phyloP scores from a whole-genome alignment of 2,113 vertebrate species.

The Rhegmatorhina hoffmannsi region DNA sequence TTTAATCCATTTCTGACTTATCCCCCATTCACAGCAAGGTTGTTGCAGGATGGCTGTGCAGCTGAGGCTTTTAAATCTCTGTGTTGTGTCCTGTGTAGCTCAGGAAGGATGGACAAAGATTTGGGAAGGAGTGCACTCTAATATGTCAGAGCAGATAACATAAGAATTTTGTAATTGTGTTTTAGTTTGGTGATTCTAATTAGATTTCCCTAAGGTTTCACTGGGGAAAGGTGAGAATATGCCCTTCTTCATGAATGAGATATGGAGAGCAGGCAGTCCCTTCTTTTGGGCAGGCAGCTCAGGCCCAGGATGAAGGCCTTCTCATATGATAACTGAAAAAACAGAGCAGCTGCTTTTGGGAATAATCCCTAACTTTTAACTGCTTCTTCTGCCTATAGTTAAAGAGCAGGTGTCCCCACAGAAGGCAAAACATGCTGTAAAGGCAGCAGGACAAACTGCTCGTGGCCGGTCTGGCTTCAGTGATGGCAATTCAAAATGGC shows the following conservation, averaged over 20 bases:
- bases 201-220: fast-evolving
- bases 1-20: fast-evolving
- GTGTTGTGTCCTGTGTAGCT: fast-evolving
- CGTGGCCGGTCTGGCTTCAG: slow-evolving; percentile 63
- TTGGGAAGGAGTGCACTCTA: fast-evolving
- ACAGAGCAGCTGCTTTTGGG: background rate
- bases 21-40: fast-evolving
- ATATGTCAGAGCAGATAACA: fast-evolving
- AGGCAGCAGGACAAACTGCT: background rate
- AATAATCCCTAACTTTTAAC: background rate
- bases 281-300: background rate
- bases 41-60: background rate
- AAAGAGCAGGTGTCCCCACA: background rate
- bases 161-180: background rate
- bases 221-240: background rate
- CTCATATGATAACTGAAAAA: background rate
- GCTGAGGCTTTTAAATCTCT: background rate
- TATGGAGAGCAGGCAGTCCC: background rate
- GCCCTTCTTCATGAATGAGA: background rate
- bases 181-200: background rate
- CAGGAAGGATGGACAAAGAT: background rate
- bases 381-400: background rate
- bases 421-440: background rate
- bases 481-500: slow-evolving; percentile 81
- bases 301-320: background rate